Conservation (phyloP, 2,888 invertebrate species). For the Autographa gamma region DNA sequence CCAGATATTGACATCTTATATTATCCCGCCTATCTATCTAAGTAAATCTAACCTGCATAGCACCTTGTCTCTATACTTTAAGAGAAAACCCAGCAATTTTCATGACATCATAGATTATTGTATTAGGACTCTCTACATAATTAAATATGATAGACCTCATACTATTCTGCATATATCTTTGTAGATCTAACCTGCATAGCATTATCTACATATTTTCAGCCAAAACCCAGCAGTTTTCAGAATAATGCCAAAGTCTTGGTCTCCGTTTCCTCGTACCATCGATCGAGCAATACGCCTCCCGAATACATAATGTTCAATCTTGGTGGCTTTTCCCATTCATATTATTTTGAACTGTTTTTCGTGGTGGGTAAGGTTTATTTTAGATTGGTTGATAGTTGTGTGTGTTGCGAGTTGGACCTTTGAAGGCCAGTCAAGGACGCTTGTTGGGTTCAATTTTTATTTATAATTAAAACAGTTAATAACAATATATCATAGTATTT, state of each 20-base stretch:
- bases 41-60: no score
- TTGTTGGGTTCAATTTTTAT: slow-evolving; percentile 10
- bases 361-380: slow-evolving; percentile 6
- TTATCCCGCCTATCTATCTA: no score
- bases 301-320: slow-evolving; percentile 72
- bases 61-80: no score
- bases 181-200: not conserved
- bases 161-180: no score
- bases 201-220: slow-evolving; percentile 32
- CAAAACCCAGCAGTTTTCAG: slow-evolving; percentile 42
- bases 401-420: slow-evolving; percentile 35
- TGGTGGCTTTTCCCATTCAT: slow-evolving; percentile 12
- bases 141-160: no score
- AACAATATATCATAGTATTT: no score
- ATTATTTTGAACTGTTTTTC: slow-evolving; percentile 3
- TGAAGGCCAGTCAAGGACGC: slow-evolving; percentile 70
- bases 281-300: slow-evolving; percentile 72
- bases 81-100: no score
- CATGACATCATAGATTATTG: no score
- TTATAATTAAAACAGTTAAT: not conserved
- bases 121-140: no score
- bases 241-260: slow-evolving; percentile 55
- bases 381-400: not conserved
- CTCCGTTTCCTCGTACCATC: slow-evolving; percentile 74
- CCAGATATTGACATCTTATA: no score